Conservation (phyloP, 64 coral and sea anemone genomes). For the Acropora tenuis region DNA sequence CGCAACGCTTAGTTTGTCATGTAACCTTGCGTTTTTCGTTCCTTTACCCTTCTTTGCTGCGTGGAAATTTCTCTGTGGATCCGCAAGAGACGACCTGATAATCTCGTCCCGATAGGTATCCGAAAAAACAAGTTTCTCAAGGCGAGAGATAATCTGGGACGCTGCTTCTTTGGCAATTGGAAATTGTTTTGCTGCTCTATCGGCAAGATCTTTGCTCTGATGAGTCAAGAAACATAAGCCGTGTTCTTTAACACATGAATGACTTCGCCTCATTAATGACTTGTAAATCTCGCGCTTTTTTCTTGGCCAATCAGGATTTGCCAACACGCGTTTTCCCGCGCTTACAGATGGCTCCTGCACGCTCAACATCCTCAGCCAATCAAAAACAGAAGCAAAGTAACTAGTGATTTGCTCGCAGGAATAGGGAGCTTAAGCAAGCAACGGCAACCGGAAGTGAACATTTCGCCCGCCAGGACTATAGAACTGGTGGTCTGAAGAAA, state of each 20-base stretch:
- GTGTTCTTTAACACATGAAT: neutral
- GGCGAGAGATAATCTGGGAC: slow-evolving; percentile 59
- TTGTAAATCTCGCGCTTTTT: too few species aligned
- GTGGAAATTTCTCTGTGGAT: neutral
- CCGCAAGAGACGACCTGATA: neutral
- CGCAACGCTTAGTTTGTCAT: slow-evolving; percentile 2
- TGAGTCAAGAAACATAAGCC: neutral
- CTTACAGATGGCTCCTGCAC: too few species aligned
- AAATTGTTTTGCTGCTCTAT: slow-evolving; percentile 65
- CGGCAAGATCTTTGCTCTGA: slow-evolving; percentile 79
- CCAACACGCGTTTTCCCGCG: too few species aligned
- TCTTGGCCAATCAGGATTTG: too few species aligned
- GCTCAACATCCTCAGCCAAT: too few species aligned
- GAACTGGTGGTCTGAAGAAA: too few species aligned
- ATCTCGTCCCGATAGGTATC: slow-evolving; percentile 76
- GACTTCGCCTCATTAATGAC: too few species aligned
- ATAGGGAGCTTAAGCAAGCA: too few species aligned
- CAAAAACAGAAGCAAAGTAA: too few species aligned
- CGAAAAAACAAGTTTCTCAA: slow-evolving; percentile 74
- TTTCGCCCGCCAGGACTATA: too few species aligned
- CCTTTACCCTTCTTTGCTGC: slow-evolving; percentile 1
- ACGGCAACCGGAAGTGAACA: too few species aligned
- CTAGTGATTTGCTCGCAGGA: too few species aligned
- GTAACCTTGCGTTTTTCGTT: neutral
- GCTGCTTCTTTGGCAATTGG: slow-evolving; percentile 48